Percentiles rank a stretch among this genome's conserved stretches.
phyloP scores from a whole-genome alignment of 2,888 invertebrate genomes.

The Idaea biselata region DNA sequence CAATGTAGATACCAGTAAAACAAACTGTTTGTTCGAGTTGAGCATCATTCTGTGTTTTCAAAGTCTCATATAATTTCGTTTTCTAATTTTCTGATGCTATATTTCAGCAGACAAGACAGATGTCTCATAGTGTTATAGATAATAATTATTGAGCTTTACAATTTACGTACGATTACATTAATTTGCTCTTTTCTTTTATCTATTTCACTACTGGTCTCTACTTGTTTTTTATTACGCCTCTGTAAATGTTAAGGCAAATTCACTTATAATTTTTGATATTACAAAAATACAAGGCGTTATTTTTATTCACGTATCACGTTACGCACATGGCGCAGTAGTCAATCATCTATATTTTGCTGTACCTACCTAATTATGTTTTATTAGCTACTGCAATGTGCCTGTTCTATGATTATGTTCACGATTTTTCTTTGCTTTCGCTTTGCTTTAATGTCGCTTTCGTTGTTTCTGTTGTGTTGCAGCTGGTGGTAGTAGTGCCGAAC shows the following conservation, averaged over 20 bases:
- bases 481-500: slow-evolving; percentile 66
- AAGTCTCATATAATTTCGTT: neutral
- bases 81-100: neutral
- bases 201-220: neutral
- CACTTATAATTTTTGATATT: neutral
- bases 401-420: slow-evolving; percentile 32
- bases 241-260: neutral
- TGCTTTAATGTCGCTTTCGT: slow-evolving; percentile 74
- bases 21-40: neutral
- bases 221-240: neutral
- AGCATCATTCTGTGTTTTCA: neutral
- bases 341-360: slow-evolving; percentile 5
- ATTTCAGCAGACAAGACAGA: neutral
- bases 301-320: neutral
- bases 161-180: neutral
- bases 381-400: slow-evolving; percentile 28
- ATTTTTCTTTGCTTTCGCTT: slow-evolving; percentile 47
- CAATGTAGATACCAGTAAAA: neutral
- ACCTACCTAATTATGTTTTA: slow-evolving; percentile 5
- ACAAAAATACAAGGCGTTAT: neutral
- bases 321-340: neutral
- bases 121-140: neutral
- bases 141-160: neutral
- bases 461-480: slow-evolving; percentile 74
- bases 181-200: neutral